Evolutionary conservation across 2,888 invertebrate genomes (phyloP).

Genomic region (Pseudococcus jackbeardsleyi): DNA sequence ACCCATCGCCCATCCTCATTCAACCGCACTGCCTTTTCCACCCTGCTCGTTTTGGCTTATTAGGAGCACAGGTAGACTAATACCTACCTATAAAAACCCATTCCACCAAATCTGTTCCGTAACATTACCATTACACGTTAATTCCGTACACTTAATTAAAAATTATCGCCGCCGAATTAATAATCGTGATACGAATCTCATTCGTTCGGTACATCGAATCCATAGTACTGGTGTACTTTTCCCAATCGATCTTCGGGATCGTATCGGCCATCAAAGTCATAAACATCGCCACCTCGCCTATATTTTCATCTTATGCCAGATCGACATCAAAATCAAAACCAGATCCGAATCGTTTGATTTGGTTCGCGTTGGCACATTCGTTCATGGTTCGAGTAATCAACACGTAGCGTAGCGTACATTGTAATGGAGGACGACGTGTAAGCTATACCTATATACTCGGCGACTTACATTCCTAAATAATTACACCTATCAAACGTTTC

Average conservation of each 20-base stretch:
- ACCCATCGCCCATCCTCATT: background rate
- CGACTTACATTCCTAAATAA: constrained; percentile 47
- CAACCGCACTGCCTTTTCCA: background rate
- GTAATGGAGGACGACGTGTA: background rate
- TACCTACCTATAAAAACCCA: background rate
- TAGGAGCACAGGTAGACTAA: background rate
- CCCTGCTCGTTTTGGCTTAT: background rate
- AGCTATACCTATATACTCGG: background rate
- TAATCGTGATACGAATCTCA: background rate
- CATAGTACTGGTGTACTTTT: background rate
- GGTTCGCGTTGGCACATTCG: background rate
- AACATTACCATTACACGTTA: background rate
- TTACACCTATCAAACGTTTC: constrained; percentile 38
- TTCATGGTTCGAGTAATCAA: constrained; percentile 18
- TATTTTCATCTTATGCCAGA: background rate
- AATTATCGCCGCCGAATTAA: constrained; percentile 37
- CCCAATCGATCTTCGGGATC: background rate
- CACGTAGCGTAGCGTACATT: background rate
- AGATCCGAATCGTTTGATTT: constrained; percentile 2
- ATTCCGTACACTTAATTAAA: constrained; percentile 27
- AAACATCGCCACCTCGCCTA: background rate
- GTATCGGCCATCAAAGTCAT: background rate
- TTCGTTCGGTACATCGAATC: too few relatives aligned
- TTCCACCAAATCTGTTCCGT: background rate
- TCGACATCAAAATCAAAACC: background rate